Percentiles rank a stretch among this genome's conserved stretches.
Conservation (phyloP, 2,888 invertebrate genomes). For the Hirtodrosophila trivittata region DNA sequence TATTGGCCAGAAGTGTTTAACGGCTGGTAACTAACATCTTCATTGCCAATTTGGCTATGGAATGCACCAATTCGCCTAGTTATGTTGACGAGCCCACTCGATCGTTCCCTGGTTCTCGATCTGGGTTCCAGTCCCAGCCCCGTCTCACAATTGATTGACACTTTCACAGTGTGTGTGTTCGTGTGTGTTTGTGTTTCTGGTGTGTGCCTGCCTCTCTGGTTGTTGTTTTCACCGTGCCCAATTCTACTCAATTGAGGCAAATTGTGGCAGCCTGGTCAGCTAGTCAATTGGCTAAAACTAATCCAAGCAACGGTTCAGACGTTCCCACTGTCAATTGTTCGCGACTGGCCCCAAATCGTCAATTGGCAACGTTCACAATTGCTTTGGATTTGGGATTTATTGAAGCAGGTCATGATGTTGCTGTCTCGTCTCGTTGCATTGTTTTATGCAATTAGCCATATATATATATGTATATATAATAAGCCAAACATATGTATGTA, state of each 20-base stretch:
- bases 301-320: conserved; percentile 59
- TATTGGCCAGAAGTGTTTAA: conserved; percentile 1
- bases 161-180: not conserved
- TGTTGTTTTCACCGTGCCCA: conserved; percentile 51
- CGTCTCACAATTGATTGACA: conserved; percentile 52
- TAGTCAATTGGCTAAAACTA: conserved; percentile 15
- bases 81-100: conserved; percentile 39
- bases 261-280: conserved; percentile 39
- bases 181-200: conserved; percentile 1
- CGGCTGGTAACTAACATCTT: conserved; percentile 33
- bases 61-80: conserved; percentile 45
- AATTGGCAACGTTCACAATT: conserved; percentile 21
- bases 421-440: conserved; percentile 30
- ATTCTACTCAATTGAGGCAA: conserved; percentile 50
- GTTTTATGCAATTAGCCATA: conserved; percentile 54
- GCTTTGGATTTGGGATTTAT: conserved; percentile 45
- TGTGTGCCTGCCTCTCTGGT: not conserved
- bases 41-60: conserved; percentile 8
- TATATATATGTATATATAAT: too few relatives aligned
- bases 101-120: conserved; percentile 12
- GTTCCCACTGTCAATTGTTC: conserved; percentile 49
- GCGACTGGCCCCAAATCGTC: conserved; percentile 38
- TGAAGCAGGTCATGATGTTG: conserved; percentile 69
- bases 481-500: conserved; percentile 3
- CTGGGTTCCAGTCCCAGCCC: not conserved